A percentile compares a stretch with the other conserved stretches of the same genome.
Conservation (phyloP, 2,113 vertebrate genomes). For the Pedionomus torquatus region DNA sequence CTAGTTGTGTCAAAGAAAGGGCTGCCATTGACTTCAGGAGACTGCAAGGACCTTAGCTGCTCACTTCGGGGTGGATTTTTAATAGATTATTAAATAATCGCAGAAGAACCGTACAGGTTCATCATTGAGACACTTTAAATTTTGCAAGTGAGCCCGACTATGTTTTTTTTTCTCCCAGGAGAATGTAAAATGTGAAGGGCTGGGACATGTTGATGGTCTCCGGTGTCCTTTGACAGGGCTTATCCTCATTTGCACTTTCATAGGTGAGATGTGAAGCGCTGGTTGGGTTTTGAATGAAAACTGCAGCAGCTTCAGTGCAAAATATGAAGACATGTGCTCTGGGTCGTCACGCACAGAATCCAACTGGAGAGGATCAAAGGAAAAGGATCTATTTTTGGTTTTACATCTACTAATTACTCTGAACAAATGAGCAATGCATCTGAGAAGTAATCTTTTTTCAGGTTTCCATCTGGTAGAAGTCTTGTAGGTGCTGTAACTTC, state of each 20-base stretch:
- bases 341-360: neutral
- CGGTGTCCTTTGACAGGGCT: neutral
- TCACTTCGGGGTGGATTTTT: neutral
- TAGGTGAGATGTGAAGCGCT: slow-evolving; percentile 62
- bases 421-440: slow-evolving; percentile 67
- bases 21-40: neutral
- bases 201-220: neutral
- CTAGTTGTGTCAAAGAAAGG: neutral
- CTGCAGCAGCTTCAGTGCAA: neutral
- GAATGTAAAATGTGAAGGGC: neutral
- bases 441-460: slow-evolving; percentile 46
- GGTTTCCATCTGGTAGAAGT: slow-evolving; percentile 59
- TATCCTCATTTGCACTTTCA: slow-evolving; percentile 6
- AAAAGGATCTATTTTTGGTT: slow-evolving; percentile 45
- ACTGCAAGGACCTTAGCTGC: neutral
- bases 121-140: rapidly evolving
- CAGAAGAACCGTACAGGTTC: neutral
- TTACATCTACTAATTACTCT: slow-evolving; percentile 31
- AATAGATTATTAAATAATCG: neutral
- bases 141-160: neutral
- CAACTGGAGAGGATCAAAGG: neutral
- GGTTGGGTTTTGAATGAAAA: slow-evolving; percentile 53
- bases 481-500: slow-evolving; percentile 49
- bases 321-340: neutral
- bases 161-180: neutral